These are phyloP conservation scores for Xestia rhomboidea DNA, from an alignment of 2,888 invertebrate species.

Conservation along the genomic window DNA sequence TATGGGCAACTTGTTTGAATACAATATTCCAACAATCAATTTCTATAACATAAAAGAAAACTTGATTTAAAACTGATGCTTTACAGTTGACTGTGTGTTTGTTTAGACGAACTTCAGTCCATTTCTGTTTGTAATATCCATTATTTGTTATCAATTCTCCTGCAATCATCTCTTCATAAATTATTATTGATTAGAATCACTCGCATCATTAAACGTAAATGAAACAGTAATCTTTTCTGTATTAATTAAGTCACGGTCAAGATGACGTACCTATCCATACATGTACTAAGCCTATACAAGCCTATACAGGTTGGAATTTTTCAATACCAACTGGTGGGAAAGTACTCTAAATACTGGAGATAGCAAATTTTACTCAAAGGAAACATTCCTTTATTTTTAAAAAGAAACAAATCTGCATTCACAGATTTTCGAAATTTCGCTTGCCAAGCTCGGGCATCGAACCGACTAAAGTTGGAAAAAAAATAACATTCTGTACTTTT, in stretches of 20 bases:
- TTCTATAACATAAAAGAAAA: conserved; percentile 3
- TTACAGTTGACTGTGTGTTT: not conserved
- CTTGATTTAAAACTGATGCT: not conserved
- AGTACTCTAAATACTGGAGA: no score
- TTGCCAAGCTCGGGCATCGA: no score
- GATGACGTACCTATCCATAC: no score
- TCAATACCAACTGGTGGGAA: no score
- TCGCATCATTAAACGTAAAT: not conserved
- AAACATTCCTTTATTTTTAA: no score
- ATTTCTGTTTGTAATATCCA: not conserved
- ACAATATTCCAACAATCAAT: not conserved
- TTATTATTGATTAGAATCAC: conserved; percentile 4
- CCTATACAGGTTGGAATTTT: not conserved
- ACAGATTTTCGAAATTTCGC: no score
- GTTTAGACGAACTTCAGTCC: conserved; percentile 4
- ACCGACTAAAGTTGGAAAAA: no score
- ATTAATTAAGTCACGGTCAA: no score
- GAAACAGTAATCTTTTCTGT: not conserved
- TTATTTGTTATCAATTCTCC: not conserved
- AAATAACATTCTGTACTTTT: no score
- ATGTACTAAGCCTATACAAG: no score
- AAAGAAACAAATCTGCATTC: no score
- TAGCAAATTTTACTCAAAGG: no score
- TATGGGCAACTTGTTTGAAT: not conserved
- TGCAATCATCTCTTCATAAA: not conserved